Percentiles rank a stretch among this genome's conserved stretches.
These are phyloP conservation scores for Ciconia stormi DNA, from an alignment of 2,113 vertebrate species.

Conservation along the genomic window DNA sequence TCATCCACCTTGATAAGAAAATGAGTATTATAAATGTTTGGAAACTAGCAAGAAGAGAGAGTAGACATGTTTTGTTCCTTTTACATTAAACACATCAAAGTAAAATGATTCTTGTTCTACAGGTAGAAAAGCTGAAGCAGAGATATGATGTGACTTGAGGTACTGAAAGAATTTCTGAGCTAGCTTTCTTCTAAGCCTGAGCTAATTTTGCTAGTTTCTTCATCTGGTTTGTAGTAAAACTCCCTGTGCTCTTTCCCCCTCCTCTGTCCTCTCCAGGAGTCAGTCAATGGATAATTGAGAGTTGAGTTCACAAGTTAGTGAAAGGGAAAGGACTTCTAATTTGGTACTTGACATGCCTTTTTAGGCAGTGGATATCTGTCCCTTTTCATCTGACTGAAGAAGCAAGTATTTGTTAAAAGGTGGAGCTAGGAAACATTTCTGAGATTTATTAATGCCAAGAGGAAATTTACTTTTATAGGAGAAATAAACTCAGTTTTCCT, in stretches of 20 bases:
- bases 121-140: neutral
- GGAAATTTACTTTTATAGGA: neutral
- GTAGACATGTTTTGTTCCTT: neutral
- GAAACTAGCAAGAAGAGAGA: neutral
- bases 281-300: neutral
- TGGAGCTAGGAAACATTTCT: neutral
- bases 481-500: neutral
- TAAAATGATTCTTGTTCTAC: neutral
- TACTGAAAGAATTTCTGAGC: neutral
- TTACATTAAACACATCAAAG: neutral
- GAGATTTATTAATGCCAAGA: neutral
- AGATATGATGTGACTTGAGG: rapidly evolving
- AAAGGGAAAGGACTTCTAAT: neutral
- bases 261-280: neutral
- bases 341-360: neutral
- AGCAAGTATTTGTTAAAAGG: neutral
- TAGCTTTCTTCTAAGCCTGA: neutral
- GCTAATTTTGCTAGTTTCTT: neutral
- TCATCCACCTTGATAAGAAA: neutral
- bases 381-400: neutral
- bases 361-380: neutral
- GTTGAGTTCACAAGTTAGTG: neutral
- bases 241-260: neutral
- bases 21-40: neutral
- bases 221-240: neutral